Evolutionary conservation across 2,888 invertebrate genomes (phyloP).

Genomic region (Campoplex capitator): DNA sequence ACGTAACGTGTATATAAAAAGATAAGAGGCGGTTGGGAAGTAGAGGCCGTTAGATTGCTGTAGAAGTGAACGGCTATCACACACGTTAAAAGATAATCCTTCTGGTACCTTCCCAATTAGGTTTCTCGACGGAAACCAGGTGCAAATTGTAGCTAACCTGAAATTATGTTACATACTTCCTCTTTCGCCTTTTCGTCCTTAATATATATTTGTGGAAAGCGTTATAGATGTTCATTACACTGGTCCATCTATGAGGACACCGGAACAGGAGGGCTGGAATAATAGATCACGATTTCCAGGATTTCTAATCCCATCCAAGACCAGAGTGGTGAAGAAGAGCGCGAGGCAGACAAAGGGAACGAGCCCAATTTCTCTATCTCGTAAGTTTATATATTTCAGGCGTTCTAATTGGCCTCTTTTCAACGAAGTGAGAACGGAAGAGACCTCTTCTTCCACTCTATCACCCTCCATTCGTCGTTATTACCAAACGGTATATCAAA

Average conservation of each 20-base stretch:
- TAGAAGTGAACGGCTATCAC: constrained; percentile 32
- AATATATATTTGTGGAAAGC: neutral
- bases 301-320: constrained; percentile 54
- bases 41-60: constrained; percentile 12
- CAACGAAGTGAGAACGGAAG: constrained; percentile 48
- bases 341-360: neutral
- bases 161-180: constrained; percentile 18
- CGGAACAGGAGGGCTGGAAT: neutral
- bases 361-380: constrained; percentile 45
- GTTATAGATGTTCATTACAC: neutral
- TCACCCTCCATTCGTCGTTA: constrained; percentile 55
- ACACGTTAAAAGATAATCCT: constrained; percentile 66
- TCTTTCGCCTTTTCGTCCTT: neutral
- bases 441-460: neutral
- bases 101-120: constrained; percentile 70
- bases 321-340: too few species aligned
- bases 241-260: neutral
- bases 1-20: constrained; percentile 44
- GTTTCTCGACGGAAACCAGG: constrained; percentile 62
- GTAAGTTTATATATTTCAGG: constrained; percentile 51
- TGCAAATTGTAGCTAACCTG: constrained; percentile 72
- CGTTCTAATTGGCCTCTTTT: constrained; percentile 61
- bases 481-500: constrained; percentile 48
- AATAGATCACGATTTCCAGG: constrained; percentile 30
- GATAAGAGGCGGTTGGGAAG: neutral